These are phyloP conservation scores for Macrostomum lignano DNA, from an alignment of 1,140 invertebrate genomes.

Conservation along the genomic window DNA sequence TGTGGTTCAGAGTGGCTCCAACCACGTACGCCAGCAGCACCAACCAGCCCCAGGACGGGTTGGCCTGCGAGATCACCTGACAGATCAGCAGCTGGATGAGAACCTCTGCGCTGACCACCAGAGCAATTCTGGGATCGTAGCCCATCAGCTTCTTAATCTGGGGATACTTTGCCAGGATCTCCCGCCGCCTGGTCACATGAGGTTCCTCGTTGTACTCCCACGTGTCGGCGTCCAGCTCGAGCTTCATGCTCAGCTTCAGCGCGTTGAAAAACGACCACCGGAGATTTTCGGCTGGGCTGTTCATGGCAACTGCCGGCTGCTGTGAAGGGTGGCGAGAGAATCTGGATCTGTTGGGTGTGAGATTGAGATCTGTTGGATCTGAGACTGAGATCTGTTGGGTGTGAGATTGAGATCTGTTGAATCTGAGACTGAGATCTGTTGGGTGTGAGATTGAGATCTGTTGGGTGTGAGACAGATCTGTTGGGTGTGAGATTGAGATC, in stretches of 20 bases:
- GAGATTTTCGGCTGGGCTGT: no score
- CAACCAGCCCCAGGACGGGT: conserved; percentile 12
- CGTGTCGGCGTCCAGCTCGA: background rate
- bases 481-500: no score
- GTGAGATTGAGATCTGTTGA: no score
- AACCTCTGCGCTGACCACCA: conserved; percentile 54
- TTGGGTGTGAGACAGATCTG: no score
- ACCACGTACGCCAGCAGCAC: conserved; percentile 23
- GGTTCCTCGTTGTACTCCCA: conserved; percentile 61
- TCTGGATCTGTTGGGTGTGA: no score
- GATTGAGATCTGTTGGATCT: no score
- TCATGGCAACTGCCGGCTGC: no score
- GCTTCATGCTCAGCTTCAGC: background rate
- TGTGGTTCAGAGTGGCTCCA: conserved; percentile 23
- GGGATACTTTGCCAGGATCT: conserved; percentile 79
- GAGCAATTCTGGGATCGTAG: conserved; percentile 64
- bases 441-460: no score
- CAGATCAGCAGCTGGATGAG: conserved; percentile 15
- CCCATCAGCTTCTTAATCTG: conserved; percentile 81
- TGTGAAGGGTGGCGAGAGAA: no score
- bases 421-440: no score
- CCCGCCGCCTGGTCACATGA: conserved; percentile 64
- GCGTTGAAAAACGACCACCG: conserved; percentile 2
- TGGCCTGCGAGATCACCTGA: conserved; percentile 18
- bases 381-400: no score